Evolutionary conservation across 2,888 invertebrate genomes (phyloP).

Genomic region (Microplitis deprimator): DNA sequence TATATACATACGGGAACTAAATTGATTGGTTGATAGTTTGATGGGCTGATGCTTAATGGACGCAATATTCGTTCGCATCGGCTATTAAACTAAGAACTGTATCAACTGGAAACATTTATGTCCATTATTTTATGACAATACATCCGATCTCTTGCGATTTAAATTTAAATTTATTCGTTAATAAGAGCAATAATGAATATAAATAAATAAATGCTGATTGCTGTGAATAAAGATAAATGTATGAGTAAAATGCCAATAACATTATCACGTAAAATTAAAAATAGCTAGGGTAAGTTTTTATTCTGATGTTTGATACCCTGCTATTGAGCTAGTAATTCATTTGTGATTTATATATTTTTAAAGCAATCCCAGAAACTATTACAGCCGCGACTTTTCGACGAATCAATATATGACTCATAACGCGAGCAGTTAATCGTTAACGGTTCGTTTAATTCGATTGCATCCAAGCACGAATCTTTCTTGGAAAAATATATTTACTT

Average conservation of each 20-base stretch:
- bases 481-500: slow-evolving; percentile 31
- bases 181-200: neutral
- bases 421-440: slow-evolving; percentile 55
- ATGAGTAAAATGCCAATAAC: neutral
- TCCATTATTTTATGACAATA: neutral
- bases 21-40: neutral
- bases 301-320: neutral
- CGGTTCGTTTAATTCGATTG: slow-evolving; percentile 59
- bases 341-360: slow-evolving; percentile 16
- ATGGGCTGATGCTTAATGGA: neutral
- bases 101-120: neutral
- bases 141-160: neutral
- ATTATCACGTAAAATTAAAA: neutral
- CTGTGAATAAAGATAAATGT: neutral
- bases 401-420: slow-evolving; percentile 53
- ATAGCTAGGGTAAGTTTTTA: neutral
- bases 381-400: slow-evolving; percentile 16
- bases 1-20: neutral
- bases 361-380: slow-evolving; percentile 27
- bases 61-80: neutral
- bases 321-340: neutral
- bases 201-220: neutral
- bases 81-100: neutral
- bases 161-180: too few species aligned
- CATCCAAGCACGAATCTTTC: slow-evolving; percentile 52